Conservation (phyloP, 2,113 vertebrate species). For the Sciurus niger region DNA sequence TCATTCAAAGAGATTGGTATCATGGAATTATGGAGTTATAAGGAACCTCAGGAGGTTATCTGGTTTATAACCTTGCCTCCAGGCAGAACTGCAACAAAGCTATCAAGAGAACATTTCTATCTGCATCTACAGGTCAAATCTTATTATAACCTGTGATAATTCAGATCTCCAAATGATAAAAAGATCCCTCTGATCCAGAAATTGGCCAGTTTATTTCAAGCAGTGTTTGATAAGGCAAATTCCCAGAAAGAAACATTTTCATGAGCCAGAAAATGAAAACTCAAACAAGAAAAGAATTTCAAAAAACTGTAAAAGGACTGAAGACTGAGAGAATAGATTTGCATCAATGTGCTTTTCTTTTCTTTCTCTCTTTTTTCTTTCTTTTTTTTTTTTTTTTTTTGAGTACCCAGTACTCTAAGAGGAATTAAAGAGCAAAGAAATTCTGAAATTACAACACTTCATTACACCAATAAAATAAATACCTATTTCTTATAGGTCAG, state of each 20-base stretch:
- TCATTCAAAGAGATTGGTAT: slow-evolving; percentile 73
- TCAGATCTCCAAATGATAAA: slow-evolving; percentile 69
- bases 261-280: slow-evolving; percentile 46
- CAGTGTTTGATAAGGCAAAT: slow-evolving; percentile 54
- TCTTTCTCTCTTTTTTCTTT: too few species aligned
- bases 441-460: slow-evolving; percentile 72
- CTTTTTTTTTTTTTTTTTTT: slow-evolving; percentile 20
- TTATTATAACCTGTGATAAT: slow-evolving; percentile 69
- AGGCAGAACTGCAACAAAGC: slow-evolving; percentile 68
- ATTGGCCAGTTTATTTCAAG: slow-evolving; percentile 70
- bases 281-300: slow-evolving; percentile 67
- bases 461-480: slow-evolving; percentile 78
- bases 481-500: slow-evolving; percentile 76
- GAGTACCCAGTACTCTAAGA: slow-evolving; percentile 38
- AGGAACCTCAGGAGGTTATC: slow-evolving; percentile 48
- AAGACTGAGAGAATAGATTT: slow-evolving; percentile 15
- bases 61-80: slow-evolving; percentile 55
- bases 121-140: slow-evolving; percentile 65
- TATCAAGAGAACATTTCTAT: slow-evolving; percentile 29
- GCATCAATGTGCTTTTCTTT: background rate
- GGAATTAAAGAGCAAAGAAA: slow-evolving; percentile 74
- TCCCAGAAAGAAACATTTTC: slow-evolving; percentile 58
- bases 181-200: slow-evolving; percentile 56
- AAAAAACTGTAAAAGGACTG: slow-evolving; percentile 59
- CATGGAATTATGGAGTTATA: slow-evolving; percentile 9